Percentiles rank a stretch among this genome's conserved stretches.
Conservation (phyloP, 2,113 vertebrate genomes). For the Embiotoca jacksoni region DNA sequence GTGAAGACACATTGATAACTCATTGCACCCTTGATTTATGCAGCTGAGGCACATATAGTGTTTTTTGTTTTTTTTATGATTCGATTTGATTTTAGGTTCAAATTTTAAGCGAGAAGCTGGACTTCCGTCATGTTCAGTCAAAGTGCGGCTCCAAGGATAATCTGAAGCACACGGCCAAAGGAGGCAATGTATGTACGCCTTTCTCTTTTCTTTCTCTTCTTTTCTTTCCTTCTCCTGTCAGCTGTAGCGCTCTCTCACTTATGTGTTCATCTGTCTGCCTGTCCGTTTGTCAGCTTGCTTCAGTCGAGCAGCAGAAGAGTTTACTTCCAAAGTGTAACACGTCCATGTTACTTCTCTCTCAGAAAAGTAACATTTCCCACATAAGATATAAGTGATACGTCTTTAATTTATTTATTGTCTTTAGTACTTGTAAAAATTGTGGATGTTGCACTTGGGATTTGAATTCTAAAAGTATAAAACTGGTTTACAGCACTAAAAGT, state of each 20-base stretch:
- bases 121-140: slow-evolving; percentile 85
- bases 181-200: slow-evolving; percentile 78
- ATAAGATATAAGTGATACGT: no score
- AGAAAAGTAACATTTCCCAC: background rate
- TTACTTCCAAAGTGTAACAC: slow-evolving; percentile 7
- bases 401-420: no score
- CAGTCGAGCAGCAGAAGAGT: background rate
- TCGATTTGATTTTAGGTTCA: slow-evolving; percentile 73
- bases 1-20: slow-evolving; percentile 16
- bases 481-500: no score
- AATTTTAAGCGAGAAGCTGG: slow-evolving; percentile 76
- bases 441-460: slow-evolving; percentile 8
- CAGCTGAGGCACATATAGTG: slow-evolving; percentile 64
- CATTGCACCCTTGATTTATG: slow-evolving; percentile 12
- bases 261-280: slow-evolving; percentile 25
- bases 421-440: background rate
- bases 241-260: slow-evolving; percentile 7
- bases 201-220: background rate
- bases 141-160: slow-evolving; percentile 92
- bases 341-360: background rate
- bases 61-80: slow-evolving; percentile 46
- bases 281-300: slow-evolving; percentile 23
- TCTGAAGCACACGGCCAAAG: slow-evolving; percentile 77
- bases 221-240: slow-evolving; percentile 23
- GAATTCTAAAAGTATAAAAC: background rate